A percentile compares a stretch with the other conserved stretches of the same genome.
These are phyloP conservation scores for Phasianus colchicus DNA, from an alignment of 2,113 vertebrate species.

Conservation along the genomic window DNA sequence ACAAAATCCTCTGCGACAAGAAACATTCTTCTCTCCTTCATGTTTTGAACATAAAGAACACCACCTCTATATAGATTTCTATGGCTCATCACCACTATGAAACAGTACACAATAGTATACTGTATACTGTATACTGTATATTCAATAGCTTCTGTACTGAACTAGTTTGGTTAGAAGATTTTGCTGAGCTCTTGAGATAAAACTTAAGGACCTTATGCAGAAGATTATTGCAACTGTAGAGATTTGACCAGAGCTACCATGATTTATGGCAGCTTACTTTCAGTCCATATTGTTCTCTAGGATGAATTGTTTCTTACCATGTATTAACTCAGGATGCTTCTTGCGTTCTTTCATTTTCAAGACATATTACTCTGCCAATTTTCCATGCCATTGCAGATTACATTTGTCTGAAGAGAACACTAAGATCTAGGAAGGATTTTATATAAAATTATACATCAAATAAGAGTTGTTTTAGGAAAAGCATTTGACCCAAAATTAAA, in stretches of 20 bases:
- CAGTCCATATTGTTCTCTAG: neutral
- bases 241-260: neutral
- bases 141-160: neutral
- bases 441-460: neutral
- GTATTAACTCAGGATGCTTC: neutral
- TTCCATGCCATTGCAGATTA: neutral
- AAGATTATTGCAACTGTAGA: constrained; percentile 13
- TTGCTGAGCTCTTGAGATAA: constrained; percentile 36
- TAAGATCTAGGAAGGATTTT: neutral
- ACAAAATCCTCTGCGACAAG: neutral
- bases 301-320: constrained; percentile 11
- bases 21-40: neutral
- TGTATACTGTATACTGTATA: neutral
- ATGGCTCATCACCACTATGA: neutral
- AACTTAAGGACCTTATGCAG: neutral
- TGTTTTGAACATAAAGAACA: neutral
- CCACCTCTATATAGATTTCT: neutral
- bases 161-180: constrained; percentile 36
- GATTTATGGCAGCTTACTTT: constrained; percentile 31
- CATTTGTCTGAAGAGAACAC: constrained; percentile 10
- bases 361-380: neutral
- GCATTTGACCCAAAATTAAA: neutral
- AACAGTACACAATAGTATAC: neutral
- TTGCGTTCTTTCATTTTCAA: constrained; percentile 14
- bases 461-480: constrained; percentile 13